Conservation (phyloP, 2,113 vertebrate genomes). For the Megalops atlanticus region DNA sequence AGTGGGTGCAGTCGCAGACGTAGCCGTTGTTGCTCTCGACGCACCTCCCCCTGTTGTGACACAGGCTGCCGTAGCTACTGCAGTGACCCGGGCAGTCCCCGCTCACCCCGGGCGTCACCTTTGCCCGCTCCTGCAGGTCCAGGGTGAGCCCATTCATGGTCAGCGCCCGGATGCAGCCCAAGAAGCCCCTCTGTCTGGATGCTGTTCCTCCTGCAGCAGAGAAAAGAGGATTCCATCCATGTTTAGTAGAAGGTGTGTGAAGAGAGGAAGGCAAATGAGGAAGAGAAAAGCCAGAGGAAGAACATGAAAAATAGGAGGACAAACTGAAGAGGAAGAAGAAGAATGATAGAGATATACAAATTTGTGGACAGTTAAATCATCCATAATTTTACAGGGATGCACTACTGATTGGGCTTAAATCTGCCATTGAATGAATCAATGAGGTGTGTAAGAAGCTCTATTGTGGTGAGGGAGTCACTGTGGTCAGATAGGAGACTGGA, state of each 20-base stretch:
- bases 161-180: constrained; percentile 90
- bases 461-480: not conserved
- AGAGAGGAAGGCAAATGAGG: too few relatives aligned
- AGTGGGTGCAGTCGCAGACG: constrained; percentile 87
- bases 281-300: not conserved
- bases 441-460: not conserved
- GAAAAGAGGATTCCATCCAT: not conserved
- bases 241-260: not conserved
- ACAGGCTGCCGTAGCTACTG: constrained; percentile 88
- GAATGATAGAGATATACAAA: not conserved
- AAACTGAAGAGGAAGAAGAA: not conserved
- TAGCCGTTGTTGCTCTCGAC: constrained; percentile 91
- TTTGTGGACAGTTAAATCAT: not conserved
- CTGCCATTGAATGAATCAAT: too few relatives aligned
- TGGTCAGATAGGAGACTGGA: not conserved
- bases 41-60: constrained; percentile 88
- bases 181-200: constrained; percentile 85
- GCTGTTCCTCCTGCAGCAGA: constrained; percentile 79
- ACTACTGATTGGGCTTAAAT: too few relatives aligned
- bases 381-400: not conserved
- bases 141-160: constrained; percentile 82
- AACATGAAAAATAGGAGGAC: not conserved
- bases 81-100: constrained; percentile 92
- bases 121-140: constrained; percentile 89
- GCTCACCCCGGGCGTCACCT: constrained; percentile 84